Evolutionary conservation across 1,140 invertebrate genomes (phyloP).

Genomic region (Cyphomyrmex costatus): DNA sequence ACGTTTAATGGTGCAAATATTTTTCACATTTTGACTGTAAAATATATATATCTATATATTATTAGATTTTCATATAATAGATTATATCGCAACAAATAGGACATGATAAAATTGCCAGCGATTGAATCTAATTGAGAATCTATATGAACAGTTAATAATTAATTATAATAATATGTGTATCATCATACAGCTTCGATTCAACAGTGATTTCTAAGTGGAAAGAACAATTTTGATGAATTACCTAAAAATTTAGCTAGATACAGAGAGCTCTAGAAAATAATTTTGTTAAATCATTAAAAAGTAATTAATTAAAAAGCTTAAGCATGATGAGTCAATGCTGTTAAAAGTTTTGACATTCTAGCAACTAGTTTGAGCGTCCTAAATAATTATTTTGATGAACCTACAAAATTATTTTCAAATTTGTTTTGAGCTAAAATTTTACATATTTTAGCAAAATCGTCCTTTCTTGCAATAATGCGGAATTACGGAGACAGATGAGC

Average conservation of each 20-base stretch:
- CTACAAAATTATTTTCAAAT: no score
- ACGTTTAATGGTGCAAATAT: not conserved
- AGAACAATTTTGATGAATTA: no score
- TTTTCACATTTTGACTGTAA: constrained; percentile 10
- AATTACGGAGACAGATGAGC: not conserved
- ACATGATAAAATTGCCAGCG: not conserved
- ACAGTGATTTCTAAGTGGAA: not conserved
- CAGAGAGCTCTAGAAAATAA: no score
- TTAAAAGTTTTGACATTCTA: no score
- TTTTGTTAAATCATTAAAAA: no score
- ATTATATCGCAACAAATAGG: not conserved
- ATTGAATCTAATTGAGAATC: not conserved
- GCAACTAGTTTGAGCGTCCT: no score
- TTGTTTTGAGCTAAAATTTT: no score
- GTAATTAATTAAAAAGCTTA: no score
- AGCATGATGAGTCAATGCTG: no score
- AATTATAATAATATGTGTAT: not conserved
- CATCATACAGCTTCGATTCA: not conserved
- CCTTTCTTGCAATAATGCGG: not conserved
- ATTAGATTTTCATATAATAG: not conserved
- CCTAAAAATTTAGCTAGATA: no score
- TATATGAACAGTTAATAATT: constrained; percentile 9
- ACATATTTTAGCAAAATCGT: no score
- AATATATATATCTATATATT: not conserved
- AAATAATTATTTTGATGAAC: no score